A percentile compares a stretch with the other conserved stretches of the same genome.
These are phyloP conservation scores for Brachirus orientalis DNA, from an alignment of 2,113 vertebrate genomes.

Conservation along the genomic window DNA sequence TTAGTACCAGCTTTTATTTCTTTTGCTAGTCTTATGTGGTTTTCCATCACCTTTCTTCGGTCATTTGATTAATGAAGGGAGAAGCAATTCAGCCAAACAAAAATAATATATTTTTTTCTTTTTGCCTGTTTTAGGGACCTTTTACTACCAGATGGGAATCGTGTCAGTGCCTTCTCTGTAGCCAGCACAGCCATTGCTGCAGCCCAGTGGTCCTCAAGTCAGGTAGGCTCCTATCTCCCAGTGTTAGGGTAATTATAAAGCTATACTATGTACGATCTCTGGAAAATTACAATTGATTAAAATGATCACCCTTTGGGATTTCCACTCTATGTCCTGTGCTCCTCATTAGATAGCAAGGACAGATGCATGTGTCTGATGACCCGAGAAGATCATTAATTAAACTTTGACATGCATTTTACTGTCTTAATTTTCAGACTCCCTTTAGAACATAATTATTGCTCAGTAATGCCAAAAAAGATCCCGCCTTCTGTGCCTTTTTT, in stretches of 20 bases:
- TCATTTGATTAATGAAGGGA: background rate
- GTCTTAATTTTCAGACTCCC: too few relatives aligned
- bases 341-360: too few relatives aligned
- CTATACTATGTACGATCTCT: too few relatives aligned
- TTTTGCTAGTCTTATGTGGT: background rate
- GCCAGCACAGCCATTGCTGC: constrained; percentile 98
- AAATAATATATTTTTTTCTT: background rate
- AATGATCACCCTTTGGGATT: too few relatives aligned
- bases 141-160: constrained; percentile 94
- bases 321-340: too few relatives aligned
- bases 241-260: background rate
- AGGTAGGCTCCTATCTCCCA: constrained; percentile 79
- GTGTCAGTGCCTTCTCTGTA: constrained; percentile 96
- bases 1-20: background rate
- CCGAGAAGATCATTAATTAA: too few relatives aligned
- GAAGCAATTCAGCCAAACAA: too few relatives aligned
- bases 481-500: background rate
- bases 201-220: constrained; percentile 98
- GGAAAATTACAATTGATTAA: too few relatives aligned
- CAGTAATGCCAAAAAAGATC: too few relatives aligned
- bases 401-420: too few relatives aligned
- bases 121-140: constrained; percentile 84
- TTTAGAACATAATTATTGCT: too few relatives aligned
- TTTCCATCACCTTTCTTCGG: background rate
- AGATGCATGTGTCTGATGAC: too few relatives aligned